A percentile compares a stretch with the other conserved stretches of the same genome.
These are phyloP conservation scores for Leptopilina clavipes DNA, from an alignment of 1,140 invertebrate genomes.

Conservation along the genomic window DNA sequence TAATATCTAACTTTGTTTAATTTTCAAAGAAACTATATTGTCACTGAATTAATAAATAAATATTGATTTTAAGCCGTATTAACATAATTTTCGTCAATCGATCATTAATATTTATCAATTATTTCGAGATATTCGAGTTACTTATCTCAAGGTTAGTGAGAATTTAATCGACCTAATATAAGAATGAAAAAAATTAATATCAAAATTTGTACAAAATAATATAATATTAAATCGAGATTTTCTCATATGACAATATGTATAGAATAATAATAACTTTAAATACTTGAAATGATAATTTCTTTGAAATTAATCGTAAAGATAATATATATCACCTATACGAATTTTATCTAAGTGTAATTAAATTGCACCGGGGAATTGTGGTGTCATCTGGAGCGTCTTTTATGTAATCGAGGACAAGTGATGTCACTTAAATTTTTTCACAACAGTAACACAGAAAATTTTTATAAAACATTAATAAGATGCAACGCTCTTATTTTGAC, in stretches of 20 bases:
- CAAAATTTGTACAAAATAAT: too few relatives aligned
- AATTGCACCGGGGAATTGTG: constrained; percentile 46
- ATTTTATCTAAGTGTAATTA: background rate
- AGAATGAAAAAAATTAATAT: too few relatives aligned
- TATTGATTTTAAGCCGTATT: background rate
- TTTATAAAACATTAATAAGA: too few relatives aligned
- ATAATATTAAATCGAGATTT: too few relatives aligned
- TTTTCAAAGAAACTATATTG: background rate
- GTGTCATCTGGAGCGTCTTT: constrained; percentile 54
- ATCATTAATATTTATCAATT: background rate
- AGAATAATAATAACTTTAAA: too few relatives aligned
- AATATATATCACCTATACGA: background rate
- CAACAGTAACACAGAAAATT: constrained; percentile 49
- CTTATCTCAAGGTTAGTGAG: background rate
- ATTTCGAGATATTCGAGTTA: too few relatives aligned
- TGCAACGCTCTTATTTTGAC: too few relatives aligned
- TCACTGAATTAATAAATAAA: background rate
- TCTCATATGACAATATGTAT: too few relatives aligned
- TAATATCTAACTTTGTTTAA: background rate
- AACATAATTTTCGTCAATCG: background rate
- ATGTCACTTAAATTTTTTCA: constrained; percentile 62
- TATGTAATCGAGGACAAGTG: constrained; percentile 68
- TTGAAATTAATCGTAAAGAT: too few relatives aligned
- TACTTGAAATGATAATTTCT: background rate
- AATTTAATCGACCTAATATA: too few relatives aligned